These are phyloP conservation scores for Etheostoma spectabile DNA, from an alignment of 2,113 vertebrate genomes.

Conservation along the genomic window DNA sequence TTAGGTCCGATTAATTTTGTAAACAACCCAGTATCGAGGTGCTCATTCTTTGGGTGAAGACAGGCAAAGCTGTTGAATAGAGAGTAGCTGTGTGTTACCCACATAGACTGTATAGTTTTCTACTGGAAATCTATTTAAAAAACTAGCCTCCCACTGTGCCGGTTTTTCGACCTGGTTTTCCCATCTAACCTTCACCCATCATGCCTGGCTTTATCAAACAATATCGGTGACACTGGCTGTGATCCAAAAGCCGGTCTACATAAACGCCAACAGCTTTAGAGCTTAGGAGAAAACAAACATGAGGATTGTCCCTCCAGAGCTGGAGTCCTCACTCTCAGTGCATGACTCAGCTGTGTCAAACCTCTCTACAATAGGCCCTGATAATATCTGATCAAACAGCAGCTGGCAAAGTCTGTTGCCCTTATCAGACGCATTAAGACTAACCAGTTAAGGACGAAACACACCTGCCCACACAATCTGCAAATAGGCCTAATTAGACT, in stretches of 20 bases:
- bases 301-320: constrained; percentile 47
- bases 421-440: background rate
- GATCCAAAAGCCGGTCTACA: constrained; percentile 28
- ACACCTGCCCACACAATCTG: background rate
- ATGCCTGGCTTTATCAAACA: constrained; percentile 27
- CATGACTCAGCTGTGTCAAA: constrained; percentile 4
- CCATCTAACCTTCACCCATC: constrained; percentile 25
- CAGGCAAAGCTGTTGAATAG: constrained; percentile 4
- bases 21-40: constrained; percentile 25
- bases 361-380: constrained; percentile 3
- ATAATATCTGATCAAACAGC: constrained; percentile 37
- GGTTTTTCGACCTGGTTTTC: constrained; percentile 6
- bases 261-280: constrained; percentile 60
- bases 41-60: constrained; percentile 21
- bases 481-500: constrained; percentile 22
- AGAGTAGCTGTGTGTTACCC: background rate
- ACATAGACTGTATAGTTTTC: background rate
- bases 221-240: constrained; percentile 1
- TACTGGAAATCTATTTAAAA: constrained; percentile 15
- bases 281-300: constrained; percentile 63
- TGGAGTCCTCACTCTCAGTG: constrained; percentile 22
- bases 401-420: background rate
- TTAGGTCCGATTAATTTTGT: constrained; percentile 69
- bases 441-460: background rate
- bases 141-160: background rate